These are phyloP conservation scores for Diaprepes abbreviatus DNA, from an alignment of 2,888 invertebrate species.

Conservation along the genomic window DNA sequence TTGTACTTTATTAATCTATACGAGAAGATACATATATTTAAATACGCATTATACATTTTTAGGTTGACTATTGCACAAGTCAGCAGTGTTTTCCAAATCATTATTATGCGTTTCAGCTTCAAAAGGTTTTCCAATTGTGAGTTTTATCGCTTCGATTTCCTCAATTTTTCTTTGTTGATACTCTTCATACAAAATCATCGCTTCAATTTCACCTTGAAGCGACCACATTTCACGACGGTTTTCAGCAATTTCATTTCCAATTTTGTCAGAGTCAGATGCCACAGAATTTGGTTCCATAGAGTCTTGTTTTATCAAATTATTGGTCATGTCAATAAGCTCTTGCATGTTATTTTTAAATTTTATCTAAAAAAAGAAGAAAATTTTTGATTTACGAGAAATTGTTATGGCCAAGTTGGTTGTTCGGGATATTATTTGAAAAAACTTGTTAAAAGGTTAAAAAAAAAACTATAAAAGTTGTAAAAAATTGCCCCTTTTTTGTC, in stretches of 20 bases:
- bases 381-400: too few species aligned
- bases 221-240: constrained; percentile 2
- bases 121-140: not conserved
- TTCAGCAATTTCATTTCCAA: not conserved
- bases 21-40: too few species aligned
- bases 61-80: too few species aligned
- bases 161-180: constrained; percentile 23
- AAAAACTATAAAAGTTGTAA: too few species aligned
- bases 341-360: constrained; percentile 1
- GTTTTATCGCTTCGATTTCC: constrained; percentile 7
- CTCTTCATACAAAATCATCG: constrained; percentile 8
- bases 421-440: too few species aligned
- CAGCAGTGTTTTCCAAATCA: constrained; percentile 1
- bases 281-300: not conserved
- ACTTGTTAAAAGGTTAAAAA: too few species aligned
- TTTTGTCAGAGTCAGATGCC: not conserved
- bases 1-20: too few species aligned
- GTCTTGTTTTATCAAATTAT: not conserved
- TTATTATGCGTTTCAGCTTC: not conserved
- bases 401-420: too few species aligned
- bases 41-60: too few species aligned
- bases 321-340: not conserved
- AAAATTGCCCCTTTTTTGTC: too few species aligned
- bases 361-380: not conserved
- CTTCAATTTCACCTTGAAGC: constrained; percentile 35